Evolutionary conservation across 2,888 invertebrate species (phyloP).

Genomic region (Aspidiotus destructor): DNA sequence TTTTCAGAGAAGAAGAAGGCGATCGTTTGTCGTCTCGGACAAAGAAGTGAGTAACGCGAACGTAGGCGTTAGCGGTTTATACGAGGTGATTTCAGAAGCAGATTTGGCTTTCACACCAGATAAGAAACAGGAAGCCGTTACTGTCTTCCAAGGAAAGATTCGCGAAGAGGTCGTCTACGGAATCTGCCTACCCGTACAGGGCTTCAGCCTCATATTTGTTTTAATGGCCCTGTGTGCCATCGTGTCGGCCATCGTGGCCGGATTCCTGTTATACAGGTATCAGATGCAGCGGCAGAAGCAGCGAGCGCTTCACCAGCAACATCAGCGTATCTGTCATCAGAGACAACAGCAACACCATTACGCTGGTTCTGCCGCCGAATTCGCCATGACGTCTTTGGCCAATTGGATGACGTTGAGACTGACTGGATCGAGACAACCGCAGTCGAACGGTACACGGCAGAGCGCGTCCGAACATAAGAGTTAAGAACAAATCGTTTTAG

Average conservation of each 20-base stretch:
- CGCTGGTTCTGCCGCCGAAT: constrained; percentile 46
- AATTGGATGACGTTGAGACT: constrained; percentile 64
- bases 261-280: constrained; percentile 65
- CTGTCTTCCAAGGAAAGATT: constrained; percentile 78
- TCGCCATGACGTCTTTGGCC: constrained; percentile 55
- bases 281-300: constrained; percentile 62
- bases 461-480: constrained; percentile 21
- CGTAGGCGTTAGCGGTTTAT: constrained; percentile 79
- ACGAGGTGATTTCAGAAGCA: constrained; percentile 84
- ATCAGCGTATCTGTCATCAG: constrained; percentile 38
- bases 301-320: constrained; percentile 38
- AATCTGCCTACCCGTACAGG: constrained; percentile 79
- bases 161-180: constrained; percentile 81
- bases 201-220: constrained; percentile 79
- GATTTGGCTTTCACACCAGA: constrained; percentile 84
- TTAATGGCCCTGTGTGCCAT: constrained; percentile 78
- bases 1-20: constrained; percentile 47
- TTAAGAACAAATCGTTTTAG: neutral
- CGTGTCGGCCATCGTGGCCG: constrained; percentile 75
- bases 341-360: constrained; percentile 41
- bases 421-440: constrained; percentile 44
- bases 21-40: constrained; percentile 57
- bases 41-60: constrained; percentile 72
- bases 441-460: constrained; percentile 17
- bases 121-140: constrained; percentile 65